Evolutionary conservation across 2,888 invertebrate genomes (phyloP), one percentile per base, ranked within the genome.

Genomic region (Dryobotodes eremita): DNA sequence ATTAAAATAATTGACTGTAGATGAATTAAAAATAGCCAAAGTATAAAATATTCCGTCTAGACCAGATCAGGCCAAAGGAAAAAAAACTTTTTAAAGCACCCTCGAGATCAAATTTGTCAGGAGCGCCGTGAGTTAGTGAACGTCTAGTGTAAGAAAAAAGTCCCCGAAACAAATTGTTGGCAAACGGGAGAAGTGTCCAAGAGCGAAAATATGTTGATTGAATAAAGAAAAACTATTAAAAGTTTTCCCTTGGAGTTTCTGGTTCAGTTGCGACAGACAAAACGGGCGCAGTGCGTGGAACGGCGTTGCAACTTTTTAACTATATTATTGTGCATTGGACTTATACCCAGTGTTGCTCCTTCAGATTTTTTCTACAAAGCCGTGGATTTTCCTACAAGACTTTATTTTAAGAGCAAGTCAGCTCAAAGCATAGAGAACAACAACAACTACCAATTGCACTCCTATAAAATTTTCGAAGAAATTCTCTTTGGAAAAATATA

Each of bases 181-280:
- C 96, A 95, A 96, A 95, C 95, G 94, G 92, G 93, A 93, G 93
- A 95, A 96, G 95, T 96, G 96, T 95, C 96, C 94, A 93, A 94
- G 93, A 95, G 94, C 94, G 92, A 96, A 96, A 96, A 96, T 96
- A 96, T 96, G 96, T 96, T 96, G 96, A 96, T 96, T 96, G 96
- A 96, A 96, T 96, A 96, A 96, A 95, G 96, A 94, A 96, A 96
- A 96, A 96, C 96, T 96, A 96, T 96, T 96, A 96, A 96, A 96
- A 96, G 94, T 96, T 96, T 88, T 91, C 89, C 90, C 93, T 89
- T 92, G 80, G 92, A 93, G 93, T 94, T 95, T 94, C 94, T 92
- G 93, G 93, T 94, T 95, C 93, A 93, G 92, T 94, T 92, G 92
- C 90, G 86, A 91, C 92, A 92, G 92, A 94, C 94, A 93, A 92